A percentile compares a stretch with the other conserved stretches of the same genome.
Evolutionary conservation across 2,797 vertebrate species (phyloP).

Genomic region (Rousettus madagascariensis): DNA sequence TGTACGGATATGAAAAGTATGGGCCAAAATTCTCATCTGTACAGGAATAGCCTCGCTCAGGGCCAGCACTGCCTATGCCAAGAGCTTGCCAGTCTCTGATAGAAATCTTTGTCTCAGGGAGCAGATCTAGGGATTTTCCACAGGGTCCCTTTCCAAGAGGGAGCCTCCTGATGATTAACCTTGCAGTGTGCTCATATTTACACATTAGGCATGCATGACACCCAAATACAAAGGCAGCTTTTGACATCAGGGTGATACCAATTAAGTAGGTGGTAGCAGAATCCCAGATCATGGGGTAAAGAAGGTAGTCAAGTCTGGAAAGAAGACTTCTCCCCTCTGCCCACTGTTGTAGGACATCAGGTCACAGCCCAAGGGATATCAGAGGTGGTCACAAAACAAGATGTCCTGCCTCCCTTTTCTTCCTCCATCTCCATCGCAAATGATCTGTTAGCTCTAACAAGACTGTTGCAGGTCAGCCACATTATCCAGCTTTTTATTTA

Average conservation of each 20-base stretch:
- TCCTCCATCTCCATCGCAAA: background rate
- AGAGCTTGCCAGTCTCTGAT: background rate
- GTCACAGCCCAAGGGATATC: accelerated
- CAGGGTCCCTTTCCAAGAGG: background rate
- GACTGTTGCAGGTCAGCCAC: background rate
- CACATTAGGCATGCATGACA: too few species aligned
- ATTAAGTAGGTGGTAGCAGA: background rate
- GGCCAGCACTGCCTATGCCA: background rate
- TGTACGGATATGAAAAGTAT: background rate
- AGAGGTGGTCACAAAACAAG: background rate
- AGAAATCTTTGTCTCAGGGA: background rate
- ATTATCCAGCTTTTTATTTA: background rate
- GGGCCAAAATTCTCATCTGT: background rate
- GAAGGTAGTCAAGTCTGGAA: background rate
- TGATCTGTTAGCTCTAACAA: background rate
- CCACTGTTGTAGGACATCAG: background rate
- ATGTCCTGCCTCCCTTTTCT: background rate
- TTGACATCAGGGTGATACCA: background rate
- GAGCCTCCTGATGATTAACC: background rate
- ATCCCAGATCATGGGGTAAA: background rate
- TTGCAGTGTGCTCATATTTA: background rate
- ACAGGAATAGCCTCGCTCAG: background rate
- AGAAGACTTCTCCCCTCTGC: background rate
- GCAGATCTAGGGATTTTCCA: background rate
- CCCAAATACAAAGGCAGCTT: background rate